Base-by-base conservation (phyloP, 2,888 invertebrate genomes). In the Platycheirus albimanus region DNA sequence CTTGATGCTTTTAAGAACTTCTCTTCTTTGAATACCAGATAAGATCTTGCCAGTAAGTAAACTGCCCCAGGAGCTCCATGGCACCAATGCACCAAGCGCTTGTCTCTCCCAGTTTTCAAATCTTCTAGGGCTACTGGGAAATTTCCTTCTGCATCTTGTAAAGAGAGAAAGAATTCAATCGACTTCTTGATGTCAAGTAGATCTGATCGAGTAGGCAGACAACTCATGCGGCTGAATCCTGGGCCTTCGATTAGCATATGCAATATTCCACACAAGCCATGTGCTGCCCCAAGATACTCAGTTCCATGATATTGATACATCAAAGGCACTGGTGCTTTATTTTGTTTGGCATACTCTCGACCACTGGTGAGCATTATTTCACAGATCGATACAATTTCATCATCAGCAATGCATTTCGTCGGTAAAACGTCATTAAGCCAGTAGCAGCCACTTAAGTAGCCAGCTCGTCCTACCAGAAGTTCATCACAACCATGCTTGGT, bases 51-150 rank as follows among this genome's bases (percentile, higher is more conserved):
- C 92, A 97, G 43, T 36, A 96, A 89, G 88, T 96, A 97, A 6
- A 97, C 92, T 0, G 94, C 93, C 0, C 97, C 97, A 7, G 96
- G 95, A 8, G 96, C 96, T 0, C 97, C 97, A 88, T 97, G 97
- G 89, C 97, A 97, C 97, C 97, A 97, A 88, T 97, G 97, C 0
- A 97, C 93, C 10, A 97, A 91, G 79, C 96, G 95, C 75, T 96
- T 94, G 10, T 91, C 89, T 11, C 90, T 86, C 2, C 93, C 92
- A 45, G 89, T 89, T 38, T 91, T 87, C 4, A 92, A 91, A 61
- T 94, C 90, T 88, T 96, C 96, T 88, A 95, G 92, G 3, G 95
- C 94, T 85, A 94, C 94, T 0, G 96, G 95, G 90, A 95, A 95
- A 89, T 96, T 96, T 0, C 95, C 96, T 71, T 94, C 93, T 0